Conservation (phyloP, 2,113 vertebrate species). For the Chascanopsetta lugubris region DNA sequence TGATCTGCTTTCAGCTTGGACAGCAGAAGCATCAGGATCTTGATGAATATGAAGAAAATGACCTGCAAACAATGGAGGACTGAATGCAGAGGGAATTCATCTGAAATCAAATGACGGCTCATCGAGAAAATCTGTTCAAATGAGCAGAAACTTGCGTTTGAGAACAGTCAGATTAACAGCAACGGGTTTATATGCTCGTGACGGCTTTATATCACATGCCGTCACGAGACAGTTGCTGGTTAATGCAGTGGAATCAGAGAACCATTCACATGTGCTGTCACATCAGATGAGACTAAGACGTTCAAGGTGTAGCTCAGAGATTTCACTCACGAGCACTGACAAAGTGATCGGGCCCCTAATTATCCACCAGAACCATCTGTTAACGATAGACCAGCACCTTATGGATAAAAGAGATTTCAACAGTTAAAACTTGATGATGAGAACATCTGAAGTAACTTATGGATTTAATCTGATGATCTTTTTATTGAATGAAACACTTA, state of each 20-base stretch:
- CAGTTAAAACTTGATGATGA: neutral
- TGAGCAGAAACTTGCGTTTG: neutral
- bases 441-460: neutral
- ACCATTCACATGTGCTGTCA: neutral
- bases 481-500: constrained; percentile 67
- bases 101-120: neutral
- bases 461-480: neutral
- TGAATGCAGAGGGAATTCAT: neutral
- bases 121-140: too few relatives aligned
- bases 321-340: constrained; percentile 86
- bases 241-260: constrained; percentile 21
- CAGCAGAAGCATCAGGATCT: constrained; percentile 91
- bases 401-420: neutral
- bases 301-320: neutral
- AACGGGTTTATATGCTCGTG: too few relatives aligned
- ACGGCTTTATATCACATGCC: constrained; percentile 34
- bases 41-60: constrained; percentile 94
- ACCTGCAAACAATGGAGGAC: constrained; percentile 79
- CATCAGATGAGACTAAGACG: neutral
- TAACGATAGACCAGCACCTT: constrained; percentile 91
- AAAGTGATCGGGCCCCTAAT: constrained; percentile 91
- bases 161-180: neutral
- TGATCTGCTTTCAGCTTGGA: constrained; percentile 96
- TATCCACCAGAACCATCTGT: constrained; percentile 93
- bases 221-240: constrained; percentile 37